Conservation (phyloP, 2,113 vertebrate genomes). For the Corythornis madagascariensis region DNA sequence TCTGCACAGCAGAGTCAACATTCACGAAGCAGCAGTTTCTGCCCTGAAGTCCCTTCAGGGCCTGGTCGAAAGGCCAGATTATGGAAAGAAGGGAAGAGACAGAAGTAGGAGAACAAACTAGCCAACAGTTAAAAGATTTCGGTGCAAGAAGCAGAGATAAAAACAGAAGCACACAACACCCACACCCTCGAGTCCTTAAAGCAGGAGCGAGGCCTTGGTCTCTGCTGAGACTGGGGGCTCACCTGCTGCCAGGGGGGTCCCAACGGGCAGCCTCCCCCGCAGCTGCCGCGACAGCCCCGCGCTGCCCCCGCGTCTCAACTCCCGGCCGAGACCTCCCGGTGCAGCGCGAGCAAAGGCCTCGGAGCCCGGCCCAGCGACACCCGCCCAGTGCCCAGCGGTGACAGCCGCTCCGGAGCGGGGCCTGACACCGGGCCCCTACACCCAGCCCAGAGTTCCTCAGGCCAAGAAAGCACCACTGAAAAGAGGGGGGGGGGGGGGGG, state of each 20-base stretch:
- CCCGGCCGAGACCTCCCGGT: background rate
- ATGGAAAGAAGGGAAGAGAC: background rate
- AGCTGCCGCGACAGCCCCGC: background rate
- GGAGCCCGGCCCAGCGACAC: background rate
- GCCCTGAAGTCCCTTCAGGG: background rate
- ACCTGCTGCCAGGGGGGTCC: background rate
- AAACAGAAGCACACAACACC: background rate
- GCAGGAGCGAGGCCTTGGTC: background rate
- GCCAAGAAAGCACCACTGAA: background rate
- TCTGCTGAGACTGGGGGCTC: background rate
- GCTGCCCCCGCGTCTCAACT: background rate
- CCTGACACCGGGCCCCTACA: background rate
- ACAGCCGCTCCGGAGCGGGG: background rate
- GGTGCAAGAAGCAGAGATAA: background rate
- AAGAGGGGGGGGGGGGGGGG: background rate
- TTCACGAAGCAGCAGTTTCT: background rate
- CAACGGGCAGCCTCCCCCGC: accelerated
- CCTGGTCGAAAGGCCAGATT: background rate
- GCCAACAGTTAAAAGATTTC: background rate
- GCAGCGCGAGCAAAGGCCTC: background rate
- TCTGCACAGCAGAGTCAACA: background rate
- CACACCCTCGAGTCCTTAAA: background rate
- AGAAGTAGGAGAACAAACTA: background rate
- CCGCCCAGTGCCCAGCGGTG: background rate
- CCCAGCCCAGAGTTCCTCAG: background rate